A percentile compares a stretch with the other conserved stretches of the same genome.
These are phyloP conservation scores for Leptopterna dolabrata DNA, from an alignment of 2,888 invertebrate species.

Conservation along the genomic window DNA sequence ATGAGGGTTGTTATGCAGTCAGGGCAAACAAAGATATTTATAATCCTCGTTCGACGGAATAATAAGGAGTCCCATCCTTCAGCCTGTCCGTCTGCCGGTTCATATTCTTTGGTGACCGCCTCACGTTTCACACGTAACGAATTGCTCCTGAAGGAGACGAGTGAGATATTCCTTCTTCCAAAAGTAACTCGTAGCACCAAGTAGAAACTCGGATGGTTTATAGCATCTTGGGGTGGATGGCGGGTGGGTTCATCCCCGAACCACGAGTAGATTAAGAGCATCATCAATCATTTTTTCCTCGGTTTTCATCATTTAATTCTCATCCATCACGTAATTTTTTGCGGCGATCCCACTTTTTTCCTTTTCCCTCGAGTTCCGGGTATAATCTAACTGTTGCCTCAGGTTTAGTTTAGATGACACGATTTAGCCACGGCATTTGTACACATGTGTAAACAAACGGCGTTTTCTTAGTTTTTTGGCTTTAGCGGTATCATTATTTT, in stretches of 20 bases:
- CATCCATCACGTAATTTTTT: constrained; percentile 16
- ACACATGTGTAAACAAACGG: no score
- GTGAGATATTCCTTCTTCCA: background rate
- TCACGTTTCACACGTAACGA: background rate
- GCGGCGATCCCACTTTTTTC: background rate
- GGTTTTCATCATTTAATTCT: constrained; percentile 13
- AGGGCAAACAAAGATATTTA: no score
- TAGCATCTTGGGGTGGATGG: no score
- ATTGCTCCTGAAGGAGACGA: background rate
- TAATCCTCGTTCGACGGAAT: no score
- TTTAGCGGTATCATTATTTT: no score
- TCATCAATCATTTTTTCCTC: constrained; percentile 2
- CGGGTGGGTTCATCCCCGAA: no score
- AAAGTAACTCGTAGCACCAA: background rate
- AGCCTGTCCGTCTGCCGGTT: background rate
- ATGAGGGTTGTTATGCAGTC: no score
- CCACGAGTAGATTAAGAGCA: background rate
- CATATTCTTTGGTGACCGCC: background rate
- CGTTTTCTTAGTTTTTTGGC: no score
- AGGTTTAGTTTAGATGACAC: no score
- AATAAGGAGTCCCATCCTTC: no score
- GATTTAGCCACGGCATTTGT: no score
- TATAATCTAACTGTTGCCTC: background rate
- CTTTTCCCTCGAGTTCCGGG: background rate
- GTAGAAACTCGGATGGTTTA: background rate